These are phyloP conservation scores for Catharus minimus DNA, from an alignment of 2,113 vertebrate species.

Conservation along the genomic window DNA sequence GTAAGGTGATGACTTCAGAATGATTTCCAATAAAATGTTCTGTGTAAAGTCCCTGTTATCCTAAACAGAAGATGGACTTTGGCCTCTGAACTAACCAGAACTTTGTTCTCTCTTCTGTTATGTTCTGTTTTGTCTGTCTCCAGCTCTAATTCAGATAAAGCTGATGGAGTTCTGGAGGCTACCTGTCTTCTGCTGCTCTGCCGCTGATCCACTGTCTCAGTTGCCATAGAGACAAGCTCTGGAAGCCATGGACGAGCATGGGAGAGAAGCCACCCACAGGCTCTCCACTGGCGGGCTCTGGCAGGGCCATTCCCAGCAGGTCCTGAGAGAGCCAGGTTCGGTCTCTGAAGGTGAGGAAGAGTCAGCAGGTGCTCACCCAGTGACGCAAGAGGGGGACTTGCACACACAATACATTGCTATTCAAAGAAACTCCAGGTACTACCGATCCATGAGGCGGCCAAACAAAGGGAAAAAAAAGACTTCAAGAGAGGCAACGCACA, in stretches of 20 bases:
- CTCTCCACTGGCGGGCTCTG: neutral
- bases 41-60: neutral
- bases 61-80: neutral
- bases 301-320: neutral
- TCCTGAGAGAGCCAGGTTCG: neutral
- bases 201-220: neutral
- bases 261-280: neutral
- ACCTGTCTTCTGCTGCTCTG: neutral
- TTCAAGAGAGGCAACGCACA: neutral
- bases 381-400: neutral
- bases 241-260: neutral
- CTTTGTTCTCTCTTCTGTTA: neutral
- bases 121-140: neutral
- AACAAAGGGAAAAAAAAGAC: slow-evolving; percentile 31
- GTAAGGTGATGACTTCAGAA: neutral
- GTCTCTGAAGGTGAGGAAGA: slow-evolving; percentile 42
- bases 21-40: neutral
- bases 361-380: neutral
- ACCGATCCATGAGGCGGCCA: slow-evolving; percentile 56
- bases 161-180: neutral
- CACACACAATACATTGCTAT: neutral
- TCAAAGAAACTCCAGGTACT: slow-evolving; percentile 77
- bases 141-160: neutral
- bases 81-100: slow-evolving; percentile 1
- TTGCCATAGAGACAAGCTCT: slow-evolving; percentile 67